Base-by-base conservation (phyloP, 2,888 invertebrate genomes). In the Microdon myrmicae region DNA sequence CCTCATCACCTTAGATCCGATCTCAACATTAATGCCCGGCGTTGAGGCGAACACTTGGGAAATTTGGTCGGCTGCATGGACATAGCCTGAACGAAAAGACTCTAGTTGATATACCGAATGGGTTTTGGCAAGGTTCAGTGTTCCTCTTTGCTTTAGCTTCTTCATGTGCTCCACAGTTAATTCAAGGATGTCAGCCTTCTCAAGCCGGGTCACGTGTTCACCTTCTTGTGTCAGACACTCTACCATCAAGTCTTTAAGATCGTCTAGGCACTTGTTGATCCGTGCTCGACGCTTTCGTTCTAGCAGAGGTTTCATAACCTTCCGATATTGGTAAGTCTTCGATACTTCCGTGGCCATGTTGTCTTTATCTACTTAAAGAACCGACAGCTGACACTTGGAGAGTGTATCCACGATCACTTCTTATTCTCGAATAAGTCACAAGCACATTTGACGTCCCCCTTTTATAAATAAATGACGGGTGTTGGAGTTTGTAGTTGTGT, bases 241-340 rank as follows among this genome's bases (percentile, higher is more conserved):
- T 25, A 93, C 92, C 90, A 94, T 92, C 75, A 94, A 81, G 80
- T 93, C 93, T 81, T 93, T 93, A 68, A 94, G 85, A 77, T 93
- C 92, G 79, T 93, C 93, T 74, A 94, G 83, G 80, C 93, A 93
- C 72, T 91, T 89, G 81, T 94, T 94, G 83, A 94, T 94, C 77
- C 93, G 85, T 67, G 93, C 93, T 70, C 93, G 85, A 53, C 93
- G 85, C 77, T 93, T 92, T 73, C 93, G 86, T 81, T 94, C 93
- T 68, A 94, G 82, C 89, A 93, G 89, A 74, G 93, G 93, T 80
- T 94, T 93, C 92, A 92, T 93, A 78, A 94, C 92, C 87, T 92
- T 94, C 81, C 94, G 87, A 82, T 94, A 94, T 81, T 94, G 93
- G 82, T 93, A 93, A 74, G 94, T 94, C 81, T 94, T 87, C 76